These are phyloP conservation scores for Drosophila repleta DNA, from an alignment of 1,140 invertebrate genomes.

Conservation along the genomic window DNA sequence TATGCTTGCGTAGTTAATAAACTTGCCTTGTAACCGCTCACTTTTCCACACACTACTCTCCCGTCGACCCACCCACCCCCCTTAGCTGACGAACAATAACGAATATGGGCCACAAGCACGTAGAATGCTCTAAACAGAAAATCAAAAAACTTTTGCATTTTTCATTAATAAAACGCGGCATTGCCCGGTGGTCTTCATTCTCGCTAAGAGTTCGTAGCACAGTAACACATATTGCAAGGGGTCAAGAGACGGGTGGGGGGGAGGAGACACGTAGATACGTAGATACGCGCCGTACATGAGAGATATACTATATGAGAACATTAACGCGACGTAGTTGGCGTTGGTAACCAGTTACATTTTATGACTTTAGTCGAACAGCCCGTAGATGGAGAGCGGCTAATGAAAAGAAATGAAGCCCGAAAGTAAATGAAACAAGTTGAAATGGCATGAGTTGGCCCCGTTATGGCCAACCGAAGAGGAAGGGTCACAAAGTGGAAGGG, in stretches of 20 bases:
- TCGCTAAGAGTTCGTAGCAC: conserved; percentile 48
- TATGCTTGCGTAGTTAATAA: conserved; percentile 44
- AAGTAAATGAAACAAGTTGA: conserved; percentile 56
- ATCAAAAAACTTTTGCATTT: conserved; percentile 74
- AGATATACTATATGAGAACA: conserved; percentile 70
- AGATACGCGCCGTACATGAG: conserved; percentile 30
- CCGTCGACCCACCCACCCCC: too few relatives aligned
- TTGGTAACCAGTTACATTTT: conserved; percentile 77
- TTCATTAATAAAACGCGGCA: conserved; percentile 75
- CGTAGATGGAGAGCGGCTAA: conserved; percentile 66
- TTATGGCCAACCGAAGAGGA: not conserved
- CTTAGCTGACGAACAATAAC: not conserved
- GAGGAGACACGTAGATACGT: too few relatives aligned
- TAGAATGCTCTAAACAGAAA: conserved; percentile 24
- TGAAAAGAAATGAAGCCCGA: conserved; percentile 74
- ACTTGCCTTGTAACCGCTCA: conserved; percentile 49
- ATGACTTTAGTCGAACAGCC: conserved; percentile 59
- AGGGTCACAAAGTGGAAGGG: not conserved
- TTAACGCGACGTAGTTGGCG: conserved; percentile 57
- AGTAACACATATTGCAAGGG: conserved; percentile 69
- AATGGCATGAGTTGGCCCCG: conserved; percentile 41
- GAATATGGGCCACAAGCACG: conserved; percentile 65
- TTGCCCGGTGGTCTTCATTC: conserved; percentile 28
- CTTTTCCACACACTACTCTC: conserved; percentile 36
- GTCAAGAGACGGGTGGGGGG: conserved; percentile 20